Conservation (phyloP, 2,888 invertebrate species). For the Junonia oenone region DNA sequence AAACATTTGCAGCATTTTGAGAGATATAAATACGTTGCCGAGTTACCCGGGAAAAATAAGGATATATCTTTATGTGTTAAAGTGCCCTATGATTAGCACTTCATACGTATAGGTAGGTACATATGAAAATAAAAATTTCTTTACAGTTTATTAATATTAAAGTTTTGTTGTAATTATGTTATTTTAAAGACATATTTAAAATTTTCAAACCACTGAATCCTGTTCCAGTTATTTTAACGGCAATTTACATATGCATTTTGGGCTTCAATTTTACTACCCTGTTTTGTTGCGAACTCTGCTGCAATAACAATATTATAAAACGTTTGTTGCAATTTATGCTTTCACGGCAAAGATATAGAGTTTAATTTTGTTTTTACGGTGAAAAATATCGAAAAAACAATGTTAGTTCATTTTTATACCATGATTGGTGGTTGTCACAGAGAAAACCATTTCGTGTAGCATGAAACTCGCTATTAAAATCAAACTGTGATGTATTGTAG, state of each 20-base stretch:
- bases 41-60: too few species aligned
- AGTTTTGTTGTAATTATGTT: too few species aligned
- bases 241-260: constrained; percentile 27
- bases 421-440: constrained; percentile 47
- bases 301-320: constrained; percentile 3
- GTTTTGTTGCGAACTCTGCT: constrained; percentile 16
- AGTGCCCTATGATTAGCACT: too few species aligned
- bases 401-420: constrained; percentile 30
- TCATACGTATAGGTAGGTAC: too few species aligned
- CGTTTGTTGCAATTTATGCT: neutral
- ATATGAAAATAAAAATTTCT: too few species aligned
- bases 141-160: too few species aligned
- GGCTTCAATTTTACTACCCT: constrained; percentile 24
- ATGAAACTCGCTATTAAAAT: constrained; percentile 43
- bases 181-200: too few species aligned
- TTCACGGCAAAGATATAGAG: neutral
- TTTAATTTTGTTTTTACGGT: neutral
- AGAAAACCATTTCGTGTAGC: constrained; percentile 41
- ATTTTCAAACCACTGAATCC: constrained; percentile 14
- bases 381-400: constrained; percentile 35
- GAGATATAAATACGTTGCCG: too few species aligned
- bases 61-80: too few species aligned
- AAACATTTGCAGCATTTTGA: too few species aligned
- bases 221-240: constrained; percentile 35
- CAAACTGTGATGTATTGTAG: constrained; percentile 36